These are phyloP conservation scores for Crocidura indochinensis DNA, from an alignment of 2,797 vertebrate genomes.

Conservation along the genomic window DNA sequence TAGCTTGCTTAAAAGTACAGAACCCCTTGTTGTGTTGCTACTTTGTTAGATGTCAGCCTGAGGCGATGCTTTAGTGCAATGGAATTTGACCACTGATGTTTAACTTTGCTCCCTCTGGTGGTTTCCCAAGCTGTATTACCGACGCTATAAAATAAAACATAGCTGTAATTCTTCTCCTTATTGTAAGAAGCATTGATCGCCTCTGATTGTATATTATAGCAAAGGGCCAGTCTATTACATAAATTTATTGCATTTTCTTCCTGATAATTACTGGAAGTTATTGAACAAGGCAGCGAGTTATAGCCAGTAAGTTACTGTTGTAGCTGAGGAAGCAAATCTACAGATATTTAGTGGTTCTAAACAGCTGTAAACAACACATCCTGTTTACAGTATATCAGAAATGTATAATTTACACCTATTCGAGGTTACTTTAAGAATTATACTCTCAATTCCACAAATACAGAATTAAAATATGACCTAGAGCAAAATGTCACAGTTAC, in stretches of 20 bases:
- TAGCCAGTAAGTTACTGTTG: constrained; percentile 88
- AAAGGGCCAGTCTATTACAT: constrained; percentile 91
- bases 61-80: constrained; percentile 79
- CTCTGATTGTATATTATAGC: constrained; percentile 92
- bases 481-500: constrained; percentile 50
- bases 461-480: constrained; percentile 75
- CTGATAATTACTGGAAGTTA: constrained; percentile 93
- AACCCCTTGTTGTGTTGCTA: constrained; percentile 60
- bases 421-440: constrained; percentile 83
- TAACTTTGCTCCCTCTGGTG: constrained; percentile 90
- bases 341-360: constrained; percentile 89
- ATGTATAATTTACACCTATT: constrained; percentile 85
- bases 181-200: constrained; percentile 91
- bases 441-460: constrained; percentile 66
- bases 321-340: constrained; percentile 91
- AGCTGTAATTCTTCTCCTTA: constrained; percentile 91
- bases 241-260: constrained; percentile 92
- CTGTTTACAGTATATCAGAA: constrained; percentile 84
- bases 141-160: constrained; percentile 88
- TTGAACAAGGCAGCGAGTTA: constrained; percentile 92
- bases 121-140: constrained; percentile 86
- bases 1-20: constrained; percentile 50
- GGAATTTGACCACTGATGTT: constrained; percentile 87
- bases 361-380: constrained; percentile 90
- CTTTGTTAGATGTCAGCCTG: constrained; percentile 83